Base-by-base conservation (phyloP, 2,888 invertebrate genomes). In the Oegoconia quadripuncta region DNA sequence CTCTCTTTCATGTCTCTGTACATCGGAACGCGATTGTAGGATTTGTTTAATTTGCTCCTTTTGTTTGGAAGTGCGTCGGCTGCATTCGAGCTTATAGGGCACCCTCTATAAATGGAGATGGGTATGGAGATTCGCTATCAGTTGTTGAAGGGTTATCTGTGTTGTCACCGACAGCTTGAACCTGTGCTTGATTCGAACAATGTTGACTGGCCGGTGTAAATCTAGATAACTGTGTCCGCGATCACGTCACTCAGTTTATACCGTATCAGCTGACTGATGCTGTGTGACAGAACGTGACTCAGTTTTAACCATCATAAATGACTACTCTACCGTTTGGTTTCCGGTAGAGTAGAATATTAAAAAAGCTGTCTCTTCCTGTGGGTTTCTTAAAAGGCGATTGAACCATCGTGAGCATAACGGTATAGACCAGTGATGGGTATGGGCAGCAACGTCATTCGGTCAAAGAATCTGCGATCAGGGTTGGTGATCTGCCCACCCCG, bases 11-110 rank as follows among this genome's bases (percentile, higher is more conserved):
- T 86, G 82, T 80, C 70, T 59, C 53, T 63, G 62, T 66, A 57
- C 67, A 64, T 64, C 60, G 74, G 73, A 73, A 73, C 74, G 70
- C 74, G 79, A 78, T 82, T 81, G 80, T 80, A 71, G 77, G 80
- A 84, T 84, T 83, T 82, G 83, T 83, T 82, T 82, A 83, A 86
- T 82, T 86, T 75, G 76, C 72, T 71, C 82, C 81, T 82, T n/a
- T 87, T 86, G 86, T 86, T 84, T 83, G 84, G n/a, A n/a, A n/a
- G n/a, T 78, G 59, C 60, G 52, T 52, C 75, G 71, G 68, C 76
- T 75, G 77, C 77, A 82, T 81, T n/a, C 80, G 71, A 25, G 81
- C 74, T 75, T 71, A 76, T 64, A 59, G 66, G 59, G 47, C 55
- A 52, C 48, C 48, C 46, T 42, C n/a, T n/a, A n/a, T 60, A 59